A percentile compares a stretch with the other conserved stretches of the same genome.
phyloP scores from a whole-genome alignment of 2,797 vertebrate genomes.

The Parauchenoglanis punctatus region DNA sequence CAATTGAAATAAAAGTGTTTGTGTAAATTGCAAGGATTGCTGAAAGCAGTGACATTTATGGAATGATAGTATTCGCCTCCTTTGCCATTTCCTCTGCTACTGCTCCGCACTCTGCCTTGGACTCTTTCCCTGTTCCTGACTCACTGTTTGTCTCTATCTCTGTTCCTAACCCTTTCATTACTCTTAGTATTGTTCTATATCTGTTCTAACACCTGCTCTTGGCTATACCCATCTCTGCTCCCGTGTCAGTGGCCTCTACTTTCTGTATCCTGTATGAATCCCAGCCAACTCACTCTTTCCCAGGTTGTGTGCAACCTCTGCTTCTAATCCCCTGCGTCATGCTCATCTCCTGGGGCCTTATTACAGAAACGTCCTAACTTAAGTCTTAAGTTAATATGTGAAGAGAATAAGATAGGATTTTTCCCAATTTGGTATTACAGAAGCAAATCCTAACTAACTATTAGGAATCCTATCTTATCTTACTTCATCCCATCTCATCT shows the following conservation, averaged over 20 bases:
- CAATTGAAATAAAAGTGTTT: constrained; percentile 55
- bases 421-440: no score
- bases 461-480: no score
- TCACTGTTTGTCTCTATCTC: not conserved
- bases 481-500: no score
- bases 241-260: not conserved
- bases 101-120: not conserved
- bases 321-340: not conserved
- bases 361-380: no score
- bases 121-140: not conserved
- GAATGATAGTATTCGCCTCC: constrained; percentile 14
- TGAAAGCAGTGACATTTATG: constrained; percentile 45
- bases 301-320: not conserved
- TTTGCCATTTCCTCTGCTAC: not conserved
- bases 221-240: not conserved
- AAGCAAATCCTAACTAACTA: no score
- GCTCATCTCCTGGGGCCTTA: not conserved
- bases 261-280: not conserved
- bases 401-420: no score
- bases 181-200: not conserved
- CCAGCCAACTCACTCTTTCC: not conserved
- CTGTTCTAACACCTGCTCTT: not conserved
- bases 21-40: constrained; percentile 43
- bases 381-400: no score
- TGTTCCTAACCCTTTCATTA: not conserved